Percentiles rank a stretch among this genome's conserved stretches.
Conservation (phyloP, 2,113 vertebrate species). For the Hydrochoerus hydrochaeris region DNA sequence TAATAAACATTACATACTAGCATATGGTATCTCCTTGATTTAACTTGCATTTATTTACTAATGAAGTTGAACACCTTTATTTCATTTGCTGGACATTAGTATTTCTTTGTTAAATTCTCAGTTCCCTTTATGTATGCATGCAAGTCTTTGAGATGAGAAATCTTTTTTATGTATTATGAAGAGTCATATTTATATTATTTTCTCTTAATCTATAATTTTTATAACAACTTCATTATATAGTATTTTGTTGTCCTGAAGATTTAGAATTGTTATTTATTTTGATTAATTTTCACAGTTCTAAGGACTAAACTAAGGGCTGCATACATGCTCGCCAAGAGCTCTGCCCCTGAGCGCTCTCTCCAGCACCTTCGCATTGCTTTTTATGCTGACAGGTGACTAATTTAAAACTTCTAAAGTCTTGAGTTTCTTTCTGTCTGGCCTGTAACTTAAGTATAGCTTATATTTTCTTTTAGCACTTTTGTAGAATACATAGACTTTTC, state of each 20-base stretch:
- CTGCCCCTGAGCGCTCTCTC: background rate
- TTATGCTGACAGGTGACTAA: background rate
- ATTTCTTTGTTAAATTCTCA: slow-evolving; percentile 32
- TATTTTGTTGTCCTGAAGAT: background rate
- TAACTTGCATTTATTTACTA: slow-evolving; percentile 24
- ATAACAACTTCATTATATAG: background rate
- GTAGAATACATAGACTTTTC: background rate
- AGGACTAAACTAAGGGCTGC: too few relatives aligned
- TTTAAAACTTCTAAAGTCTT: slow-evolving; percentile 9
- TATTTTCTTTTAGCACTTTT: background rate
- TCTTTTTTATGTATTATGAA: background rate
- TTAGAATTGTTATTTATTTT: slow-evolving; percentile 12
- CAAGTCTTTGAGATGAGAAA: background rate
- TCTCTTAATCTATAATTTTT: slow-evolving; percentile 15
- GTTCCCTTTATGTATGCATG: background rate
- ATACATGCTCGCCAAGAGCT: too few relatives aligned
- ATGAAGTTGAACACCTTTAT: slow-evolving; percentile 31
- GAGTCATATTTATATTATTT: background rate
- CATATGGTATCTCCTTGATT: background rate
- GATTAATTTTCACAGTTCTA: background rate
- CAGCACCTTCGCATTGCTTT: background rate
- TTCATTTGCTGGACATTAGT: background rate
- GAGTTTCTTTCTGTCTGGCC: background rate
- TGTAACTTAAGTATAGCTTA: background rate
- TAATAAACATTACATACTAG: background rate